Percentiles rank a stretch among this genome's conserved stretches.
Evolutionary conservation across 2,888 invertebrate genomes (phyloP).

Genomic region (Halictus ligatus): DNA sequence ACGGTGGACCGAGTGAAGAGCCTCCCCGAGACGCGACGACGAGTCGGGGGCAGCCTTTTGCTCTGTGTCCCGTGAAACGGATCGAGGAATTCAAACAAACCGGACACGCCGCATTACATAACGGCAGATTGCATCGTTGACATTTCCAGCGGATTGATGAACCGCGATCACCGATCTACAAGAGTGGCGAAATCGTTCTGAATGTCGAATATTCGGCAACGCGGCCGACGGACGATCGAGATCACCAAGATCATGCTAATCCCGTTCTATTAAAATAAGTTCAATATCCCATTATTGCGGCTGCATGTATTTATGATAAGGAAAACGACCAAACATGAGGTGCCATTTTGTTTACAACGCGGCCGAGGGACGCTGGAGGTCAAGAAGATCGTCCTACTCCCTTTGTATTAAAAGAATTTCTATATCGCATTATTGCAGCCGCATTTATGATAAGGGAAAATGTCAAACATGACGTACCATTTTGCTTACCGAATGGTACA

Average conservation of each 20-base stretch:
- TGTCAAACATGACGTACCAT: neutral
- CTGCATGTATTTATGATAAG: too few relatives aligned
- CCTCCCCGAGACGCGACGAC: slow-evolving; percentile 40
- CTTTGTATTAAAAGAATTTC: neutral
- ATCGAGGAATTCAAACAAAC: slow-evolving; percentile 11
- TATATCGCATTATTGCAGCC: neutral
- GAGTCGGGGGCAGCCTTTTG: slow-evolving; percentile 55
- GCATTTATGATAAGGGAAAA: neutral
- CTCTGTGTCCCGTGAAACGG: slow-evolving; percentile 2
- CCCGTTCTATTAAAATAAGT: neutral
- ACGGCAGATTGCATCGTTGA: slow-evolving; percentile 2
- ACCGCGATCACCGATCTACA: neutral
- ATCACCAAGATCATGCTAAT: neutral
- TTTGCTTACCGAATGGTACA: neutral
- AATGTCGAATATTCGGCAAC: neutral
- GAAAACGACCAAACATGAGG: too few relatives aligned
- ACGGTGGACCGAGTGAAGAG: slow-evolving; percentile 62
- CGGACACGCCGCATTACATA: slow-evolving; percentile 3
- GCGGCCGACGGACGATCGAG: too few relatives aligned
- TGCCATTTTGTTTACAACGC: too few relatives aligned
- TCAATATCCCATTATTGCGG: too few relatives aligned
- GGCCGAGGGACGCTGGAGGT: too few relatives aligned
- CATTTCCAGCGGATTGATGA: slow-evolving; percentile 7
- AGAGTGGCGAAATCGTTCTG: neutral
- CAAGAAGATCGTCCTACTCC: too few relatives aligned